Evolutionary conservation across 1,140 invertebrate species (phyloP), one percentile per base, ranked within the genome.

Genomic region (Schmidtea mediterranea): DNA sequence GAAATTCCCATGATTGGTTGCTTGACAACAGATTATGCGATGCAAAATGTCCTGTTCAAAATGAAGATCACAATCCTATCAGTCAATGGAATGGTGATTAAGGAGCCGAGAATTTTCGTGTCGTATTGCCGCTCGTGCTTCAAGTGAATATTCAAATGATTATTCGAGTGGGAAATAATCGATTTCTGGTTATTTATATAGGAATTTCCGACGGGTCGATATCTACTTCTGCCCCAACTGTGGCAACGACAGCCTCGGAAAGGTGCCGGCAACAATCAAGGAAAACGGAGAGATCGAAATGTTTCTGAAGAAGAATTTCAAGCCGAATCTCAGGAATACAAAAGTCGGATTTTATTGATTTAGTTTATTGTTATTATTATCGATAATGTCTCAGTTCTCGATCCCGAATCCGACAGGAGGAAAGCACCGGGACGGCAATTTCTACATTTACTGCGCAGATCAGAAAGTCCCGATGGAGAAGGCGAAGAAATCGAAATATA

Each of bases 31-130:
- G 43, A 45, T 21, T 45, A 19, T 45, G 43, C 43, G 2, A 45
- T 45, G 43, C 43, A 45, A 21, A 45, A 45, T 45, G 43, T 45
- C 9, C 43, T 45, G 8, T 45, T 45, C 18, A 15, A 45, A 19
- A 21, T 21, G 12, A 45, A 45, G 2, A 19, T 45, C 6, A 45
- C 15, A 3, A 19, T 45, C 8, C 5, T 45, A 21, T 19, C 15
- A 9, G 15, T 45, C 9, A 21, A 45, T 24, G 21, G 21, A 24
- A 45, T 45, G 43, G 19, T 45, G 9, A 45, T 45, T 21, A 45
- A 24, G n/a, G 43, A 45, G 18, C 43, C 43, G 8, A 45, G 26
- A 32, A 32, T 32, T 10, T 32, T 32, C 10, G 26, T 32, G 26
- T 32, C 26, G 10, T 32, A 32, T 32, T 32, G 26, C 10, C 26